These are phyloP conservation scores for Varanus komodoensis DNA, from an alignment of 2,113 vertebrate species.

Conservation along the genomic window DNA sequence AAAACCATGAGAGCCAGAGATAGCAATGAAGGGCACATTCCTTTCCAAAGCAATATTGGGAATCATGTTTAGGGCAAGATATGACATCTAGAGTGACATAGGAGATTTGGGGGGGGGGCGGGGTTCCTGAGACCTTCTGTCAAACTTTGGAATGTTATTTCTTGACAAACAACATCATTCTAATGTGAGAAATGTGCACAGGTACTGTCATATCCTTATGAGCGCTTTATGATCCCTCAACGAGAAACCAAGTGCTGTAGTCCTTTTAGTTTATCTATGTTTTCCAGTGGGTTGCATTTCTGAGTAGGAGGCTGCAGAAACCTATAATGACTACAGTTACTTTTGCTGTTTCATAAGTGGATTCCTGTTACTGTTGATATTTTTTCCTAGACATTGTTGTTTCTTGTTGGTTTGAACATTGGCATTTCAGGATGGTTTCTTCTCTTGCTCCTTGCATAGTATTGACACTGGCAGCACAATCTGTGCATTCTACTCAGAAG, in stretches of 20 bases:
- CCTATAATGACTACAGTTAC: background rate
- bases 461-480: background rate
- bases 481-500: background rate
- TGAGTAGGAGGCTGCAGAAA: constrained; percentile 1
- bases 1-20: background rate
- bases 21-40: constrained; percentile 43
- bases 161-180: background rate
- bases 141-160: constrained; percentile 4
- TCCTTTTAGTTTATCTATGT: constrained; percentile 40
- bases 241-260: background rate
- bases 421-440: background rate
- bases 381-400: background rate
- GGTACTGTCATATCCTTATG: background rate
- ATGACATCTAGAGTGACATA: constrained; percentile 36
- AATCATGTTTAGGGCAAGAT: constrained; percentile 13
- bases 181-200: background rate
- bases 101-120: constrained; percentile 48
- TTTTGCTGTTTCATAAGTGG: constrained; percentile 10
- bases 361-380: constrained; percentile 9
- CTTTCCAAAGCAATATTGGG: constrained; percentile 25
- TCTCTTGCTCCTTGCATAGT: background rate
- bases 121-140: constrained; percentile 41
- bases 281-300: constrained; percentile 36
- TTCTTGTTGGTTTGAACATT: background rate
- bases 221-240: accelerated